Percentiles rank a stretch among this genome's conserved stretches.
Evolutionary conservation across 2,797 vertebrate genomes (phyloP).

Genomic region (Anabas testudineus): DNA sequence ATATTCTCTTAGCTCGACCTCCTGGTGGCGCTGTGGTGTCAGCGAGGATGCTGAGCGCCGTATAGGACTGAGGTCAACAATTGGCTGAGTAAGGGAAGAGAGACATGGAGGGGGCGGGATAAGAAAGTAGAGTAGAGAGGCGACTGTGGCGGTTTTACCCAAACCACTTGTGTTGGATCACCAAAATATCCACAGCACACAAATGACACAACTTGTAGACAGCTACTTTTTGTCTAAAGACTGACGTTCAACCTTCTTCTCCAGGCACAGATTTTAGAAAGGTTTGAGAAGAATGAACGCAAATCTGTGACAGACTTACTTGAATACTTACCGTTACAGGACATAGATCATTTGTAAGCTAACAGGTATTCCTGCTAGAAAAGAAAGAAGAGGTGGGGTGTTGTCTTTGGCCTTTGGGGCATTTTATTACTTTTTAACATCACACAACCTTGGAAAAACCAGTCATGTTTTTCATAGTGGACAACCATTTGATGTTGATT

Average conservation of each 20-base stretch:
- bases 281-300: constrained; percentile 54
- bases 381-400: constrained; percentile 60
- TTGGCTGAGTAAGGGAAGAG: constrained; percentile 83
- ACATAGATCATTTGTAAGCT: constrained; percentile 26
- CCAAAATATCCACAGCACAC: constrained; percentile 62
- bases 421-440: neutral
- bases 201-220: constrained; percentile 56
- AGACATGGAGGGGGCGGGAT: constrained; percentile 1
- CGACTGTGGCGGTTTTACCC: constrained; percentile 10
- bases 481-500: too few species aligned
- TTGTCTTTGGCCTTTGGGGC: constrained; percentile 29
- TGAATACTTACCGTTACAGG: constrained; percentile 37
- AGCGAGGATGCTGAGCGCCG: constrained; percentile 93
- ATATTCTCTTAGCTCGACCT: constrained; percentile 86
- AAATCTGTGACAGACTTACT: constrained; percentile 32
- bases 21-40: constrained; percentile 83
- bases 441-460: neutral
- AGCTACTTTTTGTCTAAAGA: constrained; percentile 58
- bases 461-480: too few species aligned
- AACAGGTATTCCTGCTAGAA: constrained; percentile 40
- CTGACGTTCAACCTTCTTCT: constrained; percentile 61
- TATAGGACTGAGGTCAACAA: constrained; percentile 92
- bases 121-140: neutral
- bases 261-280: constrained; percentile 48
- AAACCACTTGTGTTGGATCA: constrained; percentile 54